These are phyloP conservation scores for Carettochelys insculpta DNA, from an alignment of 2,113 vertebrate genomes.

Conservation along the genomic window DNA sequence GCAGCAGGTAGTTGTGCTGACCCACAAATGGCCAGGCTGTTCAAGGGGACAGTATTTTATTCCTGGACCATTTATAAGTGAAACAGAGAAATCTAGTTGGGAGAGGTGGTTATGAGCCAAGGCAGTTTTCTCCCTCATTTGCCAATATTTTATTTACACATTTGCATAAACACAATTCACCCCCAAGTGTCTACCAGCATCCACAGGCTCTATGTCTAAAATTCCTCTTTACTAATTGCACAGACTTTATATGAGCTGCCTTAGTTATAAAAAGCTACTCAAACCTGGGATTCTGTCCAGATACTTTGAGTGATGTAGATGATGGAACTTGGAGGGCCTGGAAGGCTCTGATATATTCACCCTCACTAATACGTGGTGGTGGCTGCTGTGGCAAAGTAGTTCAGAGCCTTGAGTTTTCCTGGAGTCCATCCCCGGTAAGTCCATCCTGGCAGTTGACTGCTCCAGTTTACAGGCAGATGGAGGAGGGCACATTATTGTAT, in stretches of 20 bases:
- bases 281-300: slow-evolving; percentile 46
- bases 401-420: neutral
- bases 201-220: slow-evolving; percentile 37
- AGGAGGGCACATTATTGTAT: neutral
- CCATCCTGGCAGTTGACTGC: neutral
- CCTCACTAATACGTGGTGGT: neutral
- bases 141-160: slow-evolving; percentile 50
- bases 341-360: neutral
- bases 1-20: neutral
- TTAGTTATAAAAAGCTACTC: slow-evolving; percentile 61
- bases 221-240: slow-evolving; percentile 64
- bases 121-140: neutral
- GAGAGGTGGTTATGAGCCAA: slow-evolving; percentile 19
- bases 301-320: slow-evolving; percentile 35
- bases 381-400: neutral
- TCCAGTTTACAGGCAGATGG: fast-evolving
- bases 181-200: slow-evolving; percentile 41
- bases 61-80: neutral
- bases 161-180: neutral
- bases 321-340: neutral
- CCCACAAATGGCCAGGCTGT: neutral
- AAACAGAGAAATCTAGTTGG: neutral
- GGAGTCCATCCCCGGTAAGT: neutral
- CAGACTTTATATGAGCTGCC: slow-evolving; percentile 56
- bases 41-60: slow-evolving; percentile 42